phyloP scores from a whole-genome alignment of 2,113 vertebrate species.

The Anarrhichthys ocellatus region DNA sequence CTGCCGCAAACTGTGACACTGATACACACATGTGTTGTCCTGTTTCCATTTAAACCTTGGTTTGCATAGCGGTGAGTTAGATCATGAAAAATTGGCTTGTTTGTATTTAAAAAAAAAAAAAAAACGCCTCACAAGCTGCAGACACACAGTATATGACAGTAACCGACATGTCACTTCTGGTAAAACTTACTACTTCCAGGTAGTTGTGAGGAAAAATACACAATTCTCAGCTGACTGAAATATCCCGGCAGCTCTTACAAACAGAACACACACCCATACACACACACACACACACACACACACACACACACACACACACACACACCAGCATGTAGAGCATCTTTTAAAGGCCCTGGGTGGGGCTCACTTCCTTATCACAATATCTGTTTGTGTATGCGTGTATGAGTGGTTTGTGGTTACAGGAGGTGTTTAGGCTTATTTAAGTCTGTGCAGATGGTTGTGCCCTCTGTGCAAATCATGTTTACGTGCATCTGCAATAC shows the following conservation, averaged over 20 bases:
- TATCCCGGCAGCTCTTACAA: slow-evolving; percentile 27
- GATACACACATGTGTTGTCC: neutral
- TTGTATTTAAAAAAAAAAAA: neutral
- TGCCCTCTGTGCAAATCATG: neutral
- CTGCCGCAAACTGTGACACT: neutral
- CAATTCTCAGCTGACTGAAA: slow-evolving; percentile 30
- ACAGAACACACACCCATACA: slow-evolving; percentile 9
- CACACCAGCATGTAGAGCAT: slow-evolving; percentile 15
- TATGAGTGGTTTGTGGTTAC: slow-evolving; percentile 63
- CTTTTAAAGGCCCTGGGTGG: slow-evolving; percentile 66
- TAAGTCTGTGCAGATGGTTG: slow-evolving; percentile 46
- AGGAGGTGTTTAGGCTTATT: slow-evolving; percentile 54
- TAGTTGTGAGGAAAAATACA: slow-evolving; percentile 3
- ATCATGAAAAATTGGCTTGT: neutral
- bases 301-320: neutral
- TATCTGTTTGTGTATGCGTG: slow-evolving; percentile 54
- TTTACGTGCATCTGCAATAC: slow-evolving; percentile 22
- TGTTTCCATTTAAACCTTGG: neutral
- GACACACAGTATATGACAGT: neutral
- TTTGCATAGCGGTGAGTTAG: neutral
- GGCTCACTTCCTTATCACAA: slow-evolving; percentile 70
- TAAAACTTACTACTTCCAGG: slow-evolving; percentile 44
- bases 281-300: slow-evolving; percentile 13
- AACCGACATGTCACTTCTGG: slow-evolving; percentile 16
- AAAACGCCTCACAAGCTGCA: neutral